Percentiles rank a stretch among this genome's conserved stretches.
Conservation (phyloP, 2,113 vertebrate genomes). For the Myotis brandtii region DNA sequence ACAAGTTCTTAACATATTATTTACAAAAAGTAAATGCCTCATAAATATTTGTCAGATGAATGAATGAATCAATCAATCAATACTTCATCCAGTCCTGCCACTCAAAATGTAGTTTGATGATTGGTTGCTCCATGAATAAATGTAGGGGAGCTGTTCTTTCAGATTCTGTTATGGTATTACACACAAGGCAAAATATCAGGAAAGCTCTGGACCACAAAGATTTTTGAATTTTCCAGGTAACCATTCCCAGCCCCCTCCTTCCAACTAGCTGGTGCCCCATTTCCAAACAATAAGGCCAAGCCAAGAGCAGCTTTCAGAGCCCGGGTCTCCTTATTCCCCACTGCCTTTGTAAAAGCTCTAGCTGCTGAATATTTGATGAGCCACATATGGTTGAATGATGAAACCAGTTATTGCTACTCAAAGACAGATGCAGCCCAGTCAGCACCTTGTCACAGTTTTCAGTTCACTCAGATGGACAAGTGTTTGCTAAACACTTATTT, state of each 20-base stretch:
- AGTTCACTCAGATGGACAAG: neutral
- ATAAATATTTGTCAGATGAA: neutral
- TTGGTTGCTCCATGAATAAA: neutral
- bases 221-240: constrained; percentile 35
- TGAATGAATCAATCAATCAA: neutral
- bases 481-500: constrained; percentile 5
- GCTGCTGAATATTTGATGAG: constrained; percentile 86
- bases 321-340: neutral
- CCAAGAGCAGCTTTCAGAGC: neutral
- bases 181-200: constrained; percentile 4
- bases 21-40: neutral
- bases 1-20: neutral
- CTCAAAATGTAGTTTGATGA: neutral
- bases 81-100: neutral
- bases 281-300: neutral
- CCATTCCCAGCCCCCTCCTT: neutral
- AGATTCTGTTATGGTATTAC: neutral
- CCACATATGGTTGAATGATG: constrained; percentile 79
- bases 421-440: constrained; percentile 67
- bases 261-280: neutral
- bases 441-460: constrained; percentile 65
- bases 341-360: constrained; percentile 59
- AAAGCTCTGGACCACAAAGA: neutral
- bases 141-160: neutral
- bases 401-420: constrained; percentile 63